Percentiles rank a stretch among this genome's conserved stretches.
These are phyloP conservation scores for Montipora sp. DNA, from an alignment of 64 coral and sea anemone species.

Conservation along the genomic window DNA sequence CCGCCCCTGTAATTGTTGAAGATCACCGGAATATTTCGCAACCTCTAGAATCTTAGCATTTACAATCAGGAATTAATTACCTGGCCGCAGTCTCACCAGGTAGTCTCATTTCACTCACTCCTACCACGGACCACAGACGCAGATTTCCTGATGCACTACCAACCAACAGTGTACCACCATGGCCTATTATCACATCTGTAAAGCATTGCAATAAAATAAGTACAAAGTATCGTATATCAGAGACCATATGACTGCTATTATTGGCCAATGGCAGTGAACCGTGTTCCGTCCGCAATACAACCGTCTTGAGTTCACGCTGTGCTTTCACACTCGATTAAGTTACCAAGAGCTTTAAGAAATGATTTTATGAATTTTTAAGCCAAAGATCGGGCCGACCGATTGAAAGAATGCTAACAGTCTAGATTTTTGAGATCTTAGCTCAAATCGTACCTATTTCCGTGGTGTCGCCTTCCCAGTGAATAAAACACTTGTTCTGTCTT, in stretches of 20 bases:
- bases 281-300: too few relatives aligned
- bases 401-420: too few relatives aligned
- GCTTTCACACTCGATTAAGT: too few relatives aligned
- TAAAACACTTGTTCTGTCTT: slow-evolving; percentile 96
- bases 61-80: slow-evolving; percentile 15
- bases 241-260: too few relatives aligned
- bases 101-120: slow-evolving; percentile 78
- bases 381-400: too few relatives aligned
- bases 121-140: slow-evolving; percentile 88
- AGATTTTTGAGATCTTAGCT: too few relatives aligned
- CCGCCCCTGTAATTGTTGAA: too few relatives aligned
- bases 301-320: too few relatives aligned
- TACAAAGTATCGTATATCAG: background rate
- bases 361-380: too few relatives aligned
- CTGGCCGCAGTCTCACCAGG: slow-evolving; percentile 81
- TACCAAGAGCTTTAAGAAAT: too few relatives aligned
- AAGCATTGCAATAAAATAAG: background rate
- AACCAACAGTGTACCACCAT: slow-evolving; percentile 74
- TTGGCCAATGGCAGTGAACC: too few relatives aligned
- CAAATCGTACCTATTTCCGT: slow-evolving; percentile 82
- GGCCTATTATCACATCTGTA: slow-evolving; percentile 67
- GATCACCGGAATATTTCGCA: too few relatives aligned
- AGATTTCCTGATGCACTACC: slow-evolving; percentile 83
- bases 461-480: slow-evolving; percentile 95
- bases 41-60: background rate